Evolutionary conservation across 1,140 invertebrate genomes (phyloP).

Genomic region (Penaeus indicus): DNA sequence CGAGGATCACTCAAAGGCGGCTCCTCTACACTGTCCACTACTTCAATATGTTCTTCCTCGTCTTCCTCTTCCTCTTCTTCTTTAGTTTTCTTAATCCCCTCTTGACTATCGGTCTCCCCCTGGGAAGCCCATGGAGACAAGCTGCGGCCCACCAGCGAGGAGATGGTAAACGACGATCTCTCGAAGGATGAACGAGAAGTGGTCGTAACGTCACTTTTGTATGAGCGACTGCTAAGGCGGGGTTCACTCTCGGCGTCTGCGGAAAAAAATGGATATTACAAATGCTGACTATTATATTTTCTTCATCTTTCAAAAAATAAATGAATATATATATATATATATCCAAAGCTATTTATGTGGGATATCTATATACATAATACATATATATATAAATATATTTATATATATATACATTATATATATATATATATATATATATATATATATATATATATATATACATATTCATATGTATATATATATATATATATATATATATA

Average conservation of each 20-base stretch:
- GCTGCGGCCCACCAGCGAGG: slow-evolving; percentile 52
- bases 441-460: not conserved
- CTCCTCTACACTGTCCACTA: slow-evolving; percentile 68
- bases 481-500: slow-evolving; percentile 27
- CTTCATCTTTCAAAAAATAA: not conserved
- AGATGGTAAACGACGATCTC: slow-evolving; percentile 55
- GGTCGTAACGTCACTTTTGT: slow-evolving; percentile 21
- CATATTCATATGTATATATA: slow-evolving; percentile 10
- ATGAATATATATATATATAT: slow-evolving; percentile 20
- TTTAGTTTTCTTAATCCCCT: slow-evolving; percentile 68
- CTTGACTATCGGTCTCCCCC: slow-evolving; percentile 62
- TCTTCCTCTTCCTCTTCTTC: slow-evolving; percentile 61
- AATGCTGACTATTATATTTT: slow-evolving; percentile 1
- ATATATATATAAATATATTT: not conserved
- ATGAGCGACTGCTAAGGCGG: not conserved
- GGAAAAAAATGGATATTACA: slow-evolving; percentile 4
- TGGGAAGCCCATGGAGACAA: slow-evolving; percentile 67
- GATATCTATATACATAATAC: not conserved
- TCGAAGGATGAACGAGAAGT: slow-evolving; percentile 47
- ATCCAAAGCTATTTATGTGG: not conserved
- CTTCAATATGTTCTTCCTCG: slow-evolving; percentile 69
- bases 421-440: too few species aligned
- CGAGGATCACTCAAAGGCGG: slow-evolving; percentile 78
- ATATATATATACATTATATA: not conserved
- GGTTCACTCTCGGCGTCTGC: slow-evolving; percentile 39